Percentiles rank a stretch among this genome's conserved stretches.
Conservation (phyloP, 1,140 invertebrate genomes). For the Sitophilus oryzae region DNA sequence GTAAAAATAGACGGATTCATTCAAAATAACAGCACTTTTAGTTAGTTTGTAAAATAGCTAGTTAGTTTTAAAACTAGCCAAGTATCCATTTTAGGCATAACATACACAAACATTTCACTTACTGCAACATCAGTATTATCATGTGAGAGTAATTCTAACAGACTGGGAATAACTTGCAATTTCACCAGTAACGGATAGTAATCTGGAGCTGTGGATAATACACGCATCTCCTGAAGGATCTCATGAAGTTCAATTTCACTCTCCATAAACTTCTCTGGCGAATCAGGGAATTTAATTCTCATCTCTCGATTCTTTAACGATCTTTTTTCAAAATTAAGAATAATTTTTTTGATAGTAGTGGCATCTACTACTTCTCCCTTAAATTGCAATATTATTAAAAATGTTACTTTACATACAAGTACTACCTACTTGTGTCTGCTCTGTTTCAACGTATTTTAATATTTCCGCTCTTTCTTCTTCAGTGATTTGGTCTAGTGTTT, state of each 20-base stretch:
- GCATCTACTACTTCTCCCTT: constrained; percentile 79
- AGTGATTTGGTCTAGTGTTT: constrained; percentile 55
- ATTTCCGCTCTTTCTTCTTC: constrained; percentile 76
- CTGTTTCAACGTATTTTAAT: constrained; percentile 74
- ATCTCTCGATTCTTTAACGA: constrained; percentile 94
- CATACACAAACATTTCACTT: constrained; percentile 27
- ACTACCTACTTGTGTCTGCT: constrained; percentile 70
- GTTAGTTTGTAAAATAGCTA: too few relatives aligned
- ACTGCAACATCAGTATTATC: constrained; percentile 94
- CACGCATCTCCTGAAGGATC: constrained; percentile 78
- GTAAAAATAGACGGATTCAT: too few relatives aligned
- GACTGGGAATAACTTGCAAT: constrained; percentile 76
- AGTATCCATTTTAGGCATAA: too few relatives aligned
- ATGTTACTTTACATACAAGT: too few relatives aligned
- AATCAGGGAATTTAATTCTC: constrained; percentile 96
- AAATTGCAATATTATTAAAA: constrained; percentile 13
- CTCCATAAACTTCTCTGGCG: constrained; percentile 98
- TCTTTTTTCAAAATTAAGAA: constrained; percentile 90
- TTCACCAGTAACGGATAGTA: constrained; percentile 90
- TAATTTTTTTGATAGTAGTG: constrained; percentile 77
- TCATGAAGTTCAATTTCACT: constrained; percentile 70
- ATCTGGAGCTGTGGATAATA: constrained; percentile 91
- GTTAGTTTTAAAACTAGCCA: too few relatives aligned
- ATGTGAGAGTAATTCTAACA: constrained; percentile 91
- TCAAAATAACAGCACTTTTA: constrained; percentile 2